A percentile compares a stretch with the other conserved stretches of the same genome.
These are phyloP conservation scores for Trichonephila clavipes DNA, from an alignment of 1,140 invertebrate genomes.

Conservation along the genomic window DNA sequence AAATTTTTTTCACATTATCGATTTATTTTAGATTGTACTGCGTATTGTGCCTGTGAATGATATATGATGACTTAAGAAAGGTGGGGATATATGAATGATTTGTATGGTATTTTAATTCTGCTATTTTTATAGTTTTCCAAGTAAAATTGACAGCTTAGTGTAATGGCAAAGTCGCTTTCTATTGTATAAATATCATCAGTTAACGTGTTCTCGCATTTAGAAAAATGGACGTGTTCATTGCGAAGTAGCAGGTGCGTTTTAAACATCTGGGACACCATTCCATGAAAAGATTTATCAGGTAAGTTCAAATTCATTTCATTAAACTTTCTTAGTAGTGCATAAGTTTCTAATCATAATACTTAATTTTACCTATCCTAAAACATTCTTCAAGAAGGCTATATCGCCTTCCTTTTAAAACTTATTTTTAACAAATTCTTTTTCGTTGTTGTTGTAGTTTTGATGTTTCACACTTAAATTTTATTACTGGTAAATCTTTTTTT, in stretches of 20 bases:
- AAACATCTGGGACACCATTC: background rate
- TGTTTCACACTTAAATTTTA: background rate
- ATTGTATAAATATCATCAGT: background rate
- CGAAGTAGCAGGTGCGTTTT: background rate
- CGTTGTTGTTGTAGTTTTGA: background rate
- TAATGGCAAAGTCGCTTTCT: background rate
- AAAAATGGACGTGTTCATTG: background rate
- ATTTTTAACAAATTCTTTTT: background rate
- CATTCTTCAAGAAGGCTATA: background rate
- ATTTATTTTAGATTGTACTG: background rate
- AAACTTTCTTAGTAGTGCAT: background rate
- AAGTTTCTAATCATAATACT: background rate
- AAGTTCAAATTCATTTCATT: background rate
- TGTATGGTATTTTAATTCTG: background rate
- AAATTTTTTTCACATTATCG: background rate
- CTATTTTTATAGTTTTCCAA: slow-evolving; percentile 18
- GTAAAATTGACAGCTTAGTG: background rate
- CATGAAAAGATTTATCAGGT: background rate
- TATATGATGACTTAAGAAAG: background rate
- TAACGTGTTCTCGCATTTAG: background rate
- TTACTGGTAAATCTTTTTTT: background rate
- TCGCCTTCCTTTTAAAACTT: background rate
- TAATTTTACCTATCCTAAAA: background rate
- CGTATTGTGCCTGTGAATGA: background rate
- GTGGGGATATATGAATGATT: background rate